Conservation (phyloP, 2,113 vertebrate species). For the Anguilla japonica region DNA sequence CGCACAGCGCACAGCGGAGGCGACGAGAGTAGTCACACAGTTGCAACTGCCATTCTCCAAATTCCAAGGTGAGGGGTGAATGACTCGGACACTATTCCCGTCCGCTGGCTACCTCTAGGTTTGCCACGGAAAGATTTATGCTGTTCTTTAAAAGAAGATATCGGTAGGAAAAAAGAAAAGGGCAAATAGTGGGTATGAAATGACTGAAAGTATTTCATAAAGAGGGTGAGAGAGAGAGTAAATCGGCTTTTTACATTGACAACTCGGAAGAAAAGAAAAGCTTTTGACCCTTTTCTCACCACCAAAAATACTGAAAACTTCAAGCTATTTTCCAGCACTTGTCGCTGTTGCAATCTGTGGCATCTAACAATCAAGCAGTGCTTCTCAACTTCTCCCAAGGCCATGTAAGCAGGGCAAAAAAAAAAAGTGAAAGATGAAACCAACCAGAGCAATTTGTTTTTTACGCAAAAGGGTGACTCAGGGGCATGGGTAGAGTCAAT, state of each 20-base stretch:
- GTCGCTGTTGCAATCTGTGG: neutral
- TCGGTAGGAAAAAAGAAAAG: neutral
- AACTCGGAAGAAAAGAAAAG: too few species aligned
- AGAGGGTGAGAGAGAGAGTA: neutral
- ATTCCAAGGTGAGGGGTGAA: neutral
- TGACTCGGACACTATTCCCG: neutral
- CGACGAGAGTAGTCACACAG: neutral
- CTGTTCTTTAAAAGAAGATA: too few species aligned
- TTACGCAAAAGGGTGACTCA: neutral
- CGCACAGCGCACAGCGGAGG: neutral
- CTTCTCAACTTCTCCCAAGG: neutral
- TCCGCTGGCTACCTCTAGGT: neutral
- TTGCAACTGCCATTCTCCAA: neutral
- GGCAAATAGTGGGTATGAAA: neutral
- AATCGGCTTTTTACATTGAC: too few species aligned
- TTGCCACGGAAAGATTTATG: neutral
- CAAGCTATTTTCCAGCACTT: neutral
- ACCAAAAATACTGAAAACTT: neutral
- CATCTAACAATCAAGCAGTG: too few species aligned
- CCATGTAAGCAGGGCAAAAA: neutral
- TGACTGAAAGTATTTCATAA: neutral
- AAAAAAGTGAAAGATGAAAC: neutral
- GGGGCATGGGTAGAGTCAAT: neutral
- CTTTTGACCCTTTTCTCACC: too few species aligned
- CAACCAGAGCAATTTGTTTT: neutral